Base-by-base conservation (phyloP, 2,888 invertebrate genomes). In the Protodeltote pygarga region DNA sequence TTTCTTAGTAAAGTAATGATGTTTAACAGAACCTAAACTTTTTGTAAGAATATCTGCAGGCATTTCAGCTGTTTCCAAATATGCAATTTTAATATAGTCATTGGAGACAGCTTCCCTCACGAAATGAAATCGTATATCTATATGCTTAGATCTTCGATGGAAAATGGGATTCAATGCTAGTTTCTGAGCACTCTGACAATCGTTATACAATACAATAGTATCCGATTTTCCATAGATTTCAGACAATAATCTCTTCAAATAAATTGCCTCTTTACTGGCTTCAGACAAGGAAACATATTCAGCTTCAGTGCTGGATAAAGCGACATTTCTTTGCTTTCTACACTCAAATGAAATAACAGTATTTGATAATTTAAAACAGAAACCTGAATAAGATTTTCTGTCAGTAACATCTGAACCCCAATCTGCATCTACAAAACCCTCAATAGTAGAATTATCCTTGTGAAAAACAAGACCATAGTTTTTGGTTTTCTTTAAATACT, bases 201-300 rank as follows among this genome's bases (percentile, higher is more conserved):
- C 40, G 27, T 32, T 40, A 9, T 32, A 40, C 14, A 40, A 23
- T 4, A 8, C 5, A 5, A 32, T 23, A 2, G 19, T 13, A 16
- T 17, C 20, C 37, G 29, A 31, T n/a, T n/a, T n/a, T n/a, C n/a
- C n/a, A n/a, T n/a, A n/a, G n/a, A n/a, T n/a, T n/a, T n/a, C n/a
- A n/a, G 1, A 25, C 8, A 39, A 27, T 9, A 50, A 15, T 21
- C 33, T 41, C 8, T 38, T 40, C 24, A 51, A 41, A 29, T 37
- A 52, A 11, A 45, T 32, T 2, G 52, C 46, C 11, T 52, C 41
- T 23, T 41, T 45, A 40, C 50, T 25, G 6, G 40, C 24, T 34
- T 52, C 52, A 5, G 45, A 40, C 5, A 51, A 20, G 1, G 40
- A 2, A 19, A 51, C 40, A 20, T 51, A 51, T 24, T 45, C 48